Evolutionary conservation across 2,888 invertebrate species (phyloP).

Genomic region (Sphecodes monilicornis): DNA sequence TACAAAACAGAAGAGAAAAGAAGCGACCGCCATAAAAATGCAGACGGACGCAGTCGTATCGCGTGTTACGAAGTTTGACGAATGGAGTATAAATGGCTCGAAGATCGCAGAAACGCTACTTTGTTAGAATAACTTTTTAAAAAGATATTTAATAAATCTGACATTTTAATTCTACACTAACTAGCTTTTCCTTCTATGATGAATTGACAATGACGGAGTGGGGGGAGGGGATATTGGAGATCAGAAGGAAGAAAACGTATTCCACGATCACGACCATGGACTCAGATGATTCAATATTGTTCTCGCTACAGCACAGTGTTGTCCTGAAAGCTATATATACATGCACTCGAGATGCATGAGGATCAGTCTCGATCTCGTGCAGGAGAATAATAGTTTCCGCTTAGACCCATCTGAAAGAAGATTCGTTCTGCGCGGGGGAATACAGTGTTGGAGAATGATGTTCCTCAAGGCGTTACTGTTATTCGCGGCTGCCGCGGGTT

Average conservation of each 20-base stretch:
- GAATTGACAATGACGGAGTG: not conserved
- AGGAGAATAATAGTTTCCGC: conserved; percentile 10
- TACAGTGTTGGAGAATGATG: conserved; percentile 13
- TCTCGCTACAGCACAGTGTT: conserved; percentile 62
- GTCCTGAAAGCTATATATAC: conserved; percentile 74
- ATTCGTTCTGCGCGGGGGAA: not conserved
- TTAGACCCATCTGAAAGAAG: not conserved
- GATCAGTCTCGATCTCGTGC: conserved; percentile 62
- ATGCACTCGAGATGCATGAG: conserved; percentile 49
- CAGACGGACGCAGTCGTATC: too few relatives aligned
- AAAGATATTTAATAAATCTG: not conserved
- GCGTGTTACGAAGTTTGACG: too few relatives aligned
- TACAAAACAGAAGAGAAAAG: too few relatives aligned
- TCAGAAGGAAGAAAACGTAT: not conserved
- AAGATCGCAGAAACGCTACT: too few relatives aligned
- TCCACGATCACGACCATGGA: conserved; percentile 68
- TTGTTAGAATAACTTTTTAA: not conserved
- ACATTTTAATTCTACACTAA: not conserved
- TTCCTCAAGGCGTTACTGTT: conserved; percentile 24
- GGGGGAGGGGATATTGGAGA: not conserved
- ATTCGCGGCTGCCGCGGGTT: conserved; percentile 33
- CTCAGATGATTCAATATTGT: conserved; percentile 71
- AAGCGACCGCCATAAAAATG: too few relatives aligned
- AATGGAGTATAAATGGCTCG: too few relatives aligned
- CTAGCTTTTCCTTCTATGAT: not conserved